Base-by-base conservation (phyloP, 2,888 invertebrate genomes). In the Dicyrtoma fusca region DNA sequence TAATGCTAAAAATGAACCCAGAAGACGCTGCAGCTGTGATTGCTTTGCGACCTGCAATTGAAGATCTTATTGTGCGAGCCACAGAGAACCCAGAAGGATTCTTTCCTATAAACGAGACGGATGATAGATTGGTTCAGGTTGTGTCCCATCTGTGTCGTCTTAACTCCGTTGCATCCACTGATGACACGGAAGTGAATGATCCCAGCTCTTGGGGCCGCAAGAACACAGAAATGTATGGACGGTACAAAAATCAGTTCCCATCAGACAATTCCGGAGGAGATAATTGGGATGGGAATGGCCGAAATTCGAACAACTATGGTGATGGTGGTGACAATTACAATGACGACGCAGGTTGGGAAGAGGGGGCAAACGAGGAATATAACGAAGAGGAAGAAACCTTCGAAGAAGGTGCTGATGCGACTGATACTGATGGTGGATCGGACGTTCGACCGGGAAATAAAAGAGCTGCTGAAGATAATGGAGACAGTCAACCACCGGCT, bases 1-100 rank as follows among this genome's bases (percentile, higher is more conserved):
- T 98, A 62, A 95, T 94, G 84, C 87, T 98, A 73, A 88, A 91
- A 14, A 95, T 97, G 89, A 87, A 91, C 71, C 89, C 92, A 0
- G 83, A 86, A 47, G 83, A 89, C 10, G 98, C 97, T 0, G 91
- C 95, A 0, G 87, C 90, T 45, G 88, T 98, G 69, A 89, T 92
- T 0, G 92, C 95, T 1, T 85, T 99, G 6, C 88, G 97, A 42
- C 96, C 97, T 0, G 93, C 93, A 1, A 82, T 98, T 6, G 97
- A 98, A 85, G 87, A 89, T 76, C 86, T 97, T 1, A 90, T 97
- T 3, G 89, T 94, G 10, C 85, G 90, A 71, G 91, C 92, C 0
- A 90, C 95, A 1, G 87, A 89, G 69, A 88, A 92, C 72, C 97
- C 97, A 0, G 92, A 92, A 82, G 86, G 88, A 1, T 89, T 94